Percentiles rank a stretch among this genome's conserved stretches.
Conservation (phyloP, 2,113 vertebrate genomes). For the Platanista minor region DNA sequence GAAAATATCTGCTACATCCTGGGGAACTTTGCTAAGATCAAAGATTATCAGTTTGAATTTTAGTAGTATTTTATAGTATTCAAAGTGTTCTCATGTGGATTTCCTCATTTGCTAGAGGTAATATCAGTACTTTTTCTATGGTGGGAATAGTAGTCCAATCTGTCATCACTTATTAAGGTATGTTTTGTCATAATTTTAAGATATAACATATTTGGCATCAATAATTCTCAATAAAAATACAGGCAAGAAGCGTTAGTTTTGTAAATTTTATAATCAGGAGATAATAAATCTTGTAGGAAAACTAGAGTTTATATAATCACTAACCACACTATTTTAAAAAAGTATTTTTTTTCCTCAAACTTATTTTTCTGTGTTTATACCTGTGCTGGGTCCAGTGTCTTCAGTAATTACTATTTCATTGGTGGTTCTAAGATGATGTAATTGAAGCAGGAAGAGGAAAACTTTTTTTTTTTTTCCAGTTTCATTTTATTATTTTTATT, state of each 20-base stretch:
- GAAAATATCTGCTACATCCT: neutral
- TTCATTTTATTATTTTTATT: too few species aligned
- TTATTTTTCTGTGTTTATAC: neutral
- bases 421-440: neutral
- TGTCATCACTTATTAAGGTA: neutral
- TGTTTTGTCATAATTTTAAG: neutral
- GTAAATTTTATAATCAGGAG: neutral
- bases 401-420: neutral
- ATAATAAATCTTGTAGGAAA: neutral
- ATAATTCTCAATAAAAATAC: neutral
- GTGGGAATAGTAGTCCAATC: neutral
- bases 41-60: neutral
- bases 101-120: conserved; percentile 6
- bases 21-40: neutral
- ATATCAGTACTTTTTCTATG: neutral
- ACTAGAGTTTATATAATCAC: neutral
- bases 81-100: neutral
- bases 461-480: neutral
- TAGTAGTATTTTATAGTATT: neutral
- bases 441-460: conserved; percentile 8
- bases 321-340: neutral
- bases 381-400: neutral
- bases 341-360: neutral
- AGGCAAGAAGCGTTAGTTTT: neutral
- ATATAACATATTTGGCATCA: neutral